These are phyloP conservation scores for Saccopteryx leptura DNA, from an alignment of 2,113 vertebrate genomes.

Conservation along the genomic window DNA sequence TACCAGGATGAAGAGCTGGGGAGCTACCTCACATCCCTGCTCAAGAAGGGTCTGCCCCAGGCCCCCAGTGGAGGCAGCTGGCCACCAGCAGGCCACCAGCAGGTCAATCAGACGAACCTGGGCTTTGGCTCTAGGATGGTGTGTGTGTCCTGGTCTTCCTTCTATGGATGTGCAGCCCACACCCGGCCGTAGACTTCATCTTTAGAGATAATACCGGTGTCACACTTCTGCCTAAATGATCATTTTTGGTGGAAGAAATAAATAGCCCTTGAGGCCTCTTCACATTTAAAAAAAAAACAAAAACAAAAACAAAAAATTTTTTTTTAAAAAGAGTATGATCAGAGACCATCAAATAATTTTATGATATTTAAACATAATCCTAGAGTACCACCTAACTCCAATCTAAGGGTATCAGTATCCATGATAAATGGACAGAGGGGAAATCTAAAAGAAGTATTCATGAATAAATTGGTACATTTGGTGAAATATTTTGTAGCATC, in stretches of 20 bases:
- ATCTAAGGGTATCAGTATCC: neutral
- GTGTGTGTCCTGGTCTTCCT: neutral
- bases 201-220: neutral
- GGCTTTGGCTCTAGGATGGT: neutral
- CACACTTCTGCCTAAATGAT: neutral
- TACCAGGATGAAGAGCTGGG: constrained; percentile 99
- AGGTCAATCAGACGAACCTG: neutral
- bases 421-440: neutral
- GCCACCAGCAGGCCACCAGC: too few species aligned
- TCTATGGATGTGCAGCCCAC: neutral
- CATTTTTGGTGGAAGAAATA: neutral
- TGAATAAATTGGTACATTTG: neutral
- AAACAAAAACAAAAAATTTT: too few species aligned
- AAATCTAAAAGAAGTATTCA: neutral
- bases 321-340: neutral
- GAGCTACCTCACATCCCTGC: constrained; percentile 94
- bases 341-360: constrained; percentile 26
- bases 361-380: constrained; percentile 38
- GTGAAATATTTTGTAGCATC: constrained; percentile 42
- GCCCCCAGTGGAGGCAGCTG: constrained; percentile 85
- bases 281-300: neutral
- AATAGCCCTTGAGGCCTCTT: neutral
- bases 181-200: neutral
- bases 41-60: constrained; percentile 96
- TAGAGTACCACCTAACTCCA: neutral